Base-by-base conservation (phyloP, 1,140 invertebrate species). In the Drosophila eugracilis region DNA sequence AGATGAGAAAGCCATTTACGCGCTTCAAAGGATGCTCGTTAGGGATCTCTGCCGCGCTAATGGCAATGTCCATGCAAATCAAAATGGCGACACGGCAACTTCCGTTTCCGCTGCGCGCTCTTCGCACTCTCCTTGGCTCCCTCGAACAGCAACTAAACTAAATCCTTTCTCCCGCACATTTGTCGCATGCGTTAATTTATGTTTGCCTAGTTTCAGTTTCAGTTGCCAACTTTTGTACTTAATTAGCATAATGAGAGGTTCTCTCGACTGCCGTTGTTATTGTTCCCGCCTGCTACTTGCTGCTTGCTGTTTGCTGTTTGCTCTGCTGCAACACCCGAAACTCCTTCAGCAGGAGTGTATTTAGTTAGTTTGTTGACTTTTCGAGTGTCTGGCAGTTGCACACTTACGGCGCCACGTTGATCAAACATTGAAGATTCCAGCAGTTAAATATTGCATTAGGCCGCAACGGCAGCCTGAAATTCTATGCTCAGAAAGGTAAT, bases 151-250 rank as follows among this genome's bases (percentile, higher is more conserved):
- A n/a, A n/a, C n/a, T n/a, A n/a, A 37, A 15, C 30, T 55, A 32
- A 39, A 49, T 63, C 42, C 57, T 63, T 57, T 44, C 30, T 36
- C 19, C 39, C 63, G 65, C 72, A 69, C 75, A 80, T 85, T 85
- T 85, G 81, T 86, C 80, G 81, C 67, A 74, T 66, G 81, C 77
- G 53, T 75, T 81, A 75, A 75, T 81, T 86, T 78, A 81, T 86
- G 65, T 75, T 66, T 75, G 54, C 59, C 75, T 62, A 65, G 54
- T 75, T 63, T 75, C 36, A 48, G 58, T 72, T 58, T 44, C 47
- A 59, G 53, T 70, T 63, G 63, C 42, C 63, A 73, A 37, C 59
- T 79, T 75, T 85, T 55, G 50, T 57, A 67, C 57, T 72, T 80
- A 85, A 85, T 85, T 86, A 80, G 67, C 62, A 62, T 58, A 86